A percentile compares a stretch with the other conserved stretches of the same genome.
These are phyloP conservation scores for Oscarella lobularis DNA, from an alignment of 37 sponge, comb jelly and placozoan species.

Conservation along the genomic window DNA sequence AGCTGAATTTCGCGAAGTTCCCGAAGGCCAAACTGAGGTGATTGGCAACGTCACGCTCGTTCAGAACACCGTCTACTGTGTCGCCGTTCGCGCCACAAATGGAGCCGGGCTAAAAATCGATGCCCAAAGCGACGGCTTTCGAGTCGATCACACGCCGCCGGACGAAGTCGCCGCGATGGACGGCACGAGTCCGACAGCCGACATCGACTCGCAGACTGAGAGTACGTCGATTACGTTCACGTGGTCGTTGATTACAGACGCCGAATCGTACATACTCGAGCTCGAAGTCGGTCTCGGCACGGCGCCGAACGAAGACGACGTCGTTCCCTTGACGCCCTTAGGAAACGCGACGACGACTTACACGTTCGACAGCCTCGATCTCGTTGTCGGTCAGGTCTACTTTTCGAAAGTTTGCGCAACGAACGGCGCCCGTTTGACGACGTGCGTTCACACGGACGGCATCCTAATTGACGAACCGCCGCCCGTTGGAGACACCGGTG, in stretches of 20 bases:
- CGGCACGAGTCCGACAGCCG: not conserved
- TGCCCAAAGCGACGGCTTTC: not conserved
- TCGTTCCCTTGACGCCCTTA: not conserved
- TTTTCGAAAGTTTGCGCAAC: no score
- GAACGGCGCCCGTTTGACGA: no score
- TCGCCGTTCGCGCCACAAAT: not conserved
- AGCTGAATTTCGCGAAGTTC: not conserved
- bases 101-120: not conserved
- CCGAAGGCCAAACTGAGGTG: not conserved
- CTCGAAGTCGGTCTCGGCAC: not conserved
- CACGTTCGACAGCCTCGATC: not conserved
- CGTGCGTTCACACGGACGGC: no score
- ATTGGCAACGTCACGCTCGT: not conserved
- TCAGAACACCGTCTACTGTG: no score
- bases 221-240: not conserved
- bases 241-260: not conserved
- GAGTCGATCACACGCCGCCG: not conserved
- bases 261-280: not conserved
- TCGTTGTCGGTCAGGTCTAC: no score
- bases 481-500: no score
- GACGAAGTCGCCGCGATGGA: not conserved
- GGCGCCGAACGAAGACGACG: not conserved
- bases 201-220: not conserved
- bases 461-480: no score
- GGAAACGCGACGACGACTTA: not conserved